Conservation (phyloP, 2,113 vertebrate species). For the Scopus umbretta region DNA sequence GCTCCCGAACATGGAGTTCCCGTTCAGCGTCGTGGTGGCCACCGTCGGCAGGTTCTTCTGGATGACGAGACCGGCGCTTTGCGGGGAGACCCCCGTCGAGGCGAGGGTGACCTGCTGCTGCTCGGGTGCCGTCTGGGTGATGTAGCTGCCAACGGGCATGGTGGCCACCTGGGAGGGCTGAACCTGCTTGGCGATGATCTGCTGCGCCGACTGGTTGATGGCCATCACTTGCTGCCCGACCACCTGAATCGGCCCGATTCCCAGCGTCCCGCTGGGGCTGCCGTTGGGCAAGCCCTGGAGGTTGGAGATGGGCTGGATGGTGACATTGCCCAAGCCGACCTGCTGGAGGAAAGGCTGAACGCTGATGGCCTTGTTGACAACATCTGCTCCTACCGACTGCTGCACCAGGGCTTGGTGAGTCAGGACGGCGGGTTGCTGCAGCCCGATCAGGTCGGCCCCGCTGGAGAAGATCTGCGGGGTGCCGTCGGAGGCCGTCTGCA, state of each 20-base stretch:
- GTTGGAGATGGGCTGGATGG: slow-evolving; percentile 89
- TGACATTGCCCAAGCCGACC: slow-evolving; percentile 91
- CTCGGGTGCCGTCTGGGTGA: slow-evolving; percentile 81
- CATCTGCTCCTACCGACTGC: slow-evolving; percentile 77
- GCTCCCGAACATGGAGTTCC: slow-evolving; percentile 67
- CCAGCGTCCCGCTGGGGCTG: slow-evolving; percentile 83
- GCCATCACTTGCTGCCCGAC: slow-evolving; percentile 96
- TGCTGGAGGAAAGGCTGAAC: slow-evolving; percentile 93
- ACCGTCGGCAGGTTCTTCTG: slow-evolving; percentile 76
- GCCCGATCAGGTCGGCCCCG: slow-evolving; percentile 81
- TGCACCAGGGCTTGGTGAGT: slow-evolving; percentile 87
- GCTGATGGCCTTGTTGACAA: slow-evolving; percentile 93
- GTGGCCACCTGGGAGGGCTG: slow-evolving; percentile 63
- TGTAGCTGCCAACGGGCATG: slow-evolving; percentile 81
- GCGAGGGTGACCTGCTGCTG: slow-evolving; percentile 75
- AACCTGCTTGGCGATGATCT: slow-evolving; percentile 84
- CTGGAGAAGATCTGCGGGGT: slow-evolving; percentile 82
- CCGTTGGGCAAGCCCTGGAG: slow-evolving; percentile 90
- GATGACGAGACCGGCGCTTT: slow-evolving; percentile 82
- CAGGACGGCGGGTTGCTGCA: slow-evolving; percentile 79
- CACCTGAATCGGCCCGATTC: slow-evolving; percentile 92
- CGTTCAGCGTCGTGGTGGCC: slow-evolving; percentile 68
- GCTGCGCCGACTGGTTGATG: slow-evolving; percentile 88
- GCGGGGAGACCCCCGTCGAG: slow-evolving; percentile 70
- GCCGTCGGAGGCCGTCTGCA: slow-evolving; percentile 73